Evolutionary conservation across 2,113 vertebrate species (phyloP).

Genomic region (Brevimyrus niger): DNA sequence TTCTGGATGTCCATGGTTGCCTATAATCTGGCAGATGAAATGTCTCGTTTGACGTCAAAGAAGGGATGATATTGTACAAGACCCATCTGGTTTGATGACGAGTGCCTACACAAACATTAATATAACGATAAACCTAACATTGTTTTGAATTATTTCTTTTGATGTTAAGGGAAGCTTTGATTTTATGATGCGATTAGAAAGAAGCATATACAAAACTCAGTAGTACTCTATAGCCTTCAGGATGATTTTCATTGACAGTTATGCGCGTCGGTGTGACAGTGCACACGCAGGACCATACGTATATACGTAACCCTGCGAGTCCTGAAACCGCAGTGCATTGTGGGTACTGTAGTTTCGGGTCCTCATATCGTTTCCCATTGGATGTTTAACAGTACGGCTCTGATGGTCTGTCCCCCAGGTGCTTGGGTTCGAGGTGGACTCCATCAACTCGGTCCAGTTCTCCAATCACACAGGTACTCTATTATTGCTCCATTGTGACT

Average conservation of each 20-base stretch:
- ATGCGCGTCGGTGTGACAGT: background rate
- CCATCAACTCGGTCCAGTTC: constrained; percentile 96
- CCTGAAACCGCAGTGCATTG: background rate
- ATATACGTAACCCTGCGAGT: no score
- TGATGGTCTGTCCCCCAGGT: constrained; percentile 62
- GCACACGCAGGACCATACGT: background rate
- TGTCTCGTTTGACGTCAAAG: background rate
- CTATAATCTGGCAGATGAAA: background rate
- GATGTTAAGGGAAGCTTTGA: background rate
- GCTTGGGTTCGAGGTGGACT: constrained; percentile 93
- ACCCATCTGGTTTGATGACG: background rate
- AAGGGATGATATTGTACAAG: background rate
- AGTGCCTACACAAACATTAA: background rate
- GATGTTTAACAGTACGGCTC: background rate
- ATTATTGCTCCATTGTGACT: background rate
- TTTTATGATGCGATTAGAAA: background rate
- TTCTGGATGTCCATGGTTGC: background rate
- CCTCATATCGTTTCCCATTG: background rate
- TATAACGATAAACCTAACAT: background rate
- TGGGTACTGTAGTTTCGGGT: background rate
- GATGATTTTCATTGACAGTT: background rate
- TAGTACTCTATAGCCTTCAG: background rate
- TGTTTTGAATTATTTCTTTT: background rate
- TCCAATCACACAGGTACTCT: constrained; percentile 95
- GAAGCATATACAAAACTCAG: background rate